phyloP scores from a whole-genome alignment of 2,113 vertebrate species.

The Centropristis striata region DNA sequence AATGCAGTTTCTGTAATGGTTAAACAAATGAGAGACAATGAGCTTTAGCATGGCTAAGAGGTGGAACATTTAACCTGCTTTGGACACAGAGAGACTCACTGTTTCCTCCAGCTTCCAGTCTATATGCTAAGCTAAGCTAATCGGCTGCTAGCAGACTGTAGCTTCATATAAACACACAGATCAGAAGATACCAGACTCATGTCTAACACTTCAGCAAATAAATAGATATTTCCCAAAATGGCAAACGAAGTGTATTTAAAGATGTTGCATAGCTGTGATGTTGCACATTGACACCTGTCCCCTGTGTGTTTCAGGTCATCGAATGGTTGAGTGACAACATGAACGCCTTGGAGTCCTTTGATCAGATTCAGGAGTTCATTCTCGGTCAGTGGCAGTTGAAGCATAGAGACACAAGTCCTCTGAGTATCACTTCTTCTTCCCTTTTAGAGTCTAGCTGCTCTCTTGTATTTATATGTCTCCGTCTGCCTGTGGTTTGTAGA shows the following conservation, averaged over 20 bases:
- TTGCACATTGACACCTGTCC: not conserved
- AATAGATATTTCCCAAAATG: not conserved
- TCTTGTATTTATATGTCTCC: constrained; percentile 27
- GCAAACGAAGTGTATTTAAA: not conserved
- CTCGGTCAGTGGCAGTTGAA: constrained; percentile 87
- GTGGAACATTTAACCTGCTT: not conserved
- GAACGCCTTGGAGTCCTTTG: constrained; percentile 88
- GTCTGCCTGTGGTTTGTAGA: constrained; percentile 3
- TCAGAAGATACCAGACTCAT: not conserved
- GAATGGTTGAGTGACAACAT: constrained; percentile 92
- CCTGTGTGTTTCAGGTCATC: constrained; percentile 86
- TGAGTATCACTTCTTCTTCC: constrained; percentile 14
- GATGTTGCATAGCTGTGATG: not conserved
- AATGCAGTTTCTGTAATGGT: not conserved
- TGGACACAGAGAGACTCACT: not conserved
- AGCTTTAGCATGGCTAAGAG: not conserved
- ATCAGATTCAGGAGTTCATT: constrained; percentile 96
- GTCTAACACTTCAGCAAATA: not conserved
- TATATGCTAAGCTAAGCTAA: not conserved
- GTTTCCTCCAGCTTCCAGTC: not conserved
- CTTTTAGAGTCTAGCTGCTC: constrained; percentile 6
- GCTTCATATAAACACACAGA: not conserved
- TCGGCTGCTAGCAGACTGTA: not conserved
- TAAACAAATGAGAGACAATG: not conserved
- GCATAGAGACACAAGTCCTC: not conserved